Base-by-base conservation (phyloP, 2,888 invertebrate genomes). In the Lasioglossum leucozonium region DNA sequence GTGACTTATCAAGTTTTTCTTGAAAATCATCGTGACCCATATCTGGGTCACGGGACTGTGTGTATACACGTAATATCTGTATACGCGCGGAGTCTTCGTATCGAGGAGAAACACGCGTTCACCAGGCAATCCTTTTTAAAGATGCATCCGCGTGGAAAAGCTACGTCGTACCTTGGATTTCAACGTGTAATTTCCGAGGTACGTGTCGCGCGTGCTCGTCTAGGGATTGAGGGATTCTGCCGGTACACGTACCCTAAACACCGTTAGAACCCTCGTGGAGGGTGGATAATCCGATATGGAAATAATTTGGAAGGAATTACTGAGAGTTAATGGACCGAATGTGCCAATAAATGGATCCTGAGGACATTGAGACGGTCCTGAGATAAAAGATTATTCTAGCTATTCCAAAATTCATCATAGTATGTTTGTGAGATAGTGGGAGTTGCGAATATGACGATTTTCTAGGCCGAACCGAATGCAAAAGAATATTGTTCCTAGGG, bases 51-150 rank as follows among this genome's bases (percentile, higher is more conserved):
- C 10, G 65, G 34, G 30, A 18, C 18, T 18, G 18, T 16, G 62
- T 62, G 26, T 30, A 26, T 16, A 6, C 16, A 62, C 30, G 62
- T 30, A 16, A 26, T 16, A 5, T 2, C 2, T 2, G 26, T 58
- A 5, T 65, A 30, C 8, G 16, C 8, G 62, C 6, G 4, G 30
- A 16, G 16, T 22, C 34, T 18, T 65, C 65, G 34, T 16, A 13
- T 26, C 30, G 30, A 18, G 30, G 6, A 62, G 34, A 37, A 11
- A n/a, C 37, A 37, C 67, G 37, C 67, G 67, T 37, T 37, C 67
- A n/a, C 65, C 18, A 3, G 22, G 34, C 65, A 65, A 67, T 67
- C 22, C n/a, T n/a, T 67, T 67, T 67, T 67, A 67, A 67, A 67
- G 67, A 67, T 67, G 37, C 67, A 67, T 67, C 67, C 37, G 40